phyloP scores from a whole-genome alignment of 2,888 invertebrate genomes.

The Plemyria rubiginata region DNA sequence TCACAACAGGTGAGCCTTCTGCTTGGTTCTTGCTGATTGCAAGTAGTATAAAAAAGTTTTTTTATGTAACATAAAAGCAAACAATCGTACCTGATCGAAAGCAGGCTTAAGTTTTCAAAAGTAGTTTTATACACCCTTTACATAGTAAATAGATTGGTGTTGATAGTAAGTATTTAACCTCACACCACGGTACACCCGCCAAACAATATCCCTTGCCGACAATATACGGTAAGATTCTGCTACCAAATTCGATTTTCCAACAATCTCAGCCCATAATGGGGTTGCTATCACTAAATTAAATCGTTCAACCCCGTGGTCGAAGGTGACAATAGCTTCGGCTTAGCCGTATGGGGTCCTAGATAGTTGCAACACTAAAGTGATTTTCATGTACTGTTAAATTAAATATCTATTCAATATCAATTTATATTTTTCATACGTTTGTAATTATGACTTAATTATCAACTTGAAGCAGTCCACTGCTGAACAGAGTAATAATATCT shows the following conservation, averaged over 20 bases:
- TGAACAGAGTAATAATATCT: no score
- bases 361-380: conserved; percentile 19
- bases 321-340: conserved; percentile 43
- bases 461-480: no score
- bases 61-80: no score
- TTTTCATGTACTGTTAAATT: conserved; percentile 16
- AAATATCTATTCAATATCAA: no score
- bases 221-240: conserved; percentile 21
- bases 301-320: conserved; percentile 47
- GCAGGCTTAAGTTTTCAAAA: no score
- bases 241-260: conserved; percentile 48
- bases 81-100: no score
- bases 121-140: no score
- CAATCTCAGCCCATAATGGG: conserved; percentile 42
- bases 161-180: neutral
- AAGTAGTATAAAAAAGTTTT: no score
- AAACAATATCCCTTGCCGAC: conserved; percentile 19
- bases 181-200: neutral
- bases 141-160: neutral
- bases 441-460: neutral
- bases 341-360: conserved; percentile 27
- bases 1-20: no score
- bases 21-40: no score
- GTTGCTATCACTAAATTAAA: conserved; percentile 63
- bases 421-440: neutral